phyloP scores from a whole-genome alignment of 2,888 invertebrate species.

The Eristalis arbustorum region DNA sequence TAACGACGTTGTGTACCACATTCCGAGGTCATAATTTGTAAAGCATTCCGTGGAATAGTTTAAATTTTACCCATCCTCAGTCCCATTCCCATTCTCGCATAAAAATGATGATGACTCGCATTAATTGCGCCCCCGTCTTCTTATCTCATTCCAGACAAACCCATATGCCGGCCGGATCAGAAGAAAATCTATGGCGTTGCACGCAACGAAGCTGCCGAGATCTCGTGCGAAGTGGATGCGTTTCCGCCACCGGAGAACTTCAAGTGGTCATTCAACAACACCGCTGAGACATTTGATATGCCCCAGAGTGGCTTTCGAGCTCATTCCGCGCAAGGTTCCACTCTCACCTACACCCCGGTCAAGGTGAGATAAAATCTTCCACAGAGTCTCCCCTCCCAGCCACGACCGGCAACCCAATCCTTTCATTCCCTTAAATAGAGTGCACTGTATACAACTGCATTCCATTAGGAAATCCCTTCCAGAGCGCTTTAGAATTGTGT shows the following conservation, averaged over 20 bases:
- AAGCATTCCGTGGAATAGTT: background rate
- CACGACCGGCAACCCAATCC: background rate
- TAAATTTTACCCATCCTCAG: background rate
- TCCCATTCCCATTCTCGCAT: background rate
- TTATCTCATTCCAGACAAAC: constrained; percentile 85
- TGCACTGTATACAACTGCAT: constrained; percentile 35
- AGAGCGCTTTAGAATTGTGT: constrained; percentile 12
- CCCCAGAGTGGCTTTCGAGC: constrained; percentile 84
- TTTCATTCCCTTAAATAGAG: constrained; percentile 1
- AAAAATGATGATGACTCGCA: background rate
- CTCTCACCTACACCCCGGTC: constrained; percentile 88
- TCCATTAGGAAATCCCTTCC: constrained; percentile 24
- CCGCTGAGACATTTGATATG: constrained; percentile 89
- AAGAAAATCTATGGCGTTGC: constrained; percentile 92
- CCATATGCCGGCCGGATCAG: constrained; percentile 88
- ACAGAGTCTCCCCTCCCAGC: background rate
- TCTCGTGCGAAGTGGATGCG: constrained; percentile 91
- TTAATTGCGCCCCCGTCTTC: background rate
- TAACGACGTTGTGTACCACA: background rate
- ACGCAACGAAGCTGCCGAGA: constrained; percentile 88
- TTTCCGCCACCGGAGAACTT: constrained; percentile 91
- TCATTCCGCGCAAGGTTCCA: constrained; percentile 83
- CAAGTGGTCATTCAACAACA: constrained; percentile 94
- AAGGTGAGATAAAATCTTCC: constrained; percentile 76
- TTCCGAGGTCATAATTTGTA: background rate